Evolutionary conservation across 2,888 invertebrate genomes (phyloP).

Genomic region (Pachydiplax longipennis): DNA sequence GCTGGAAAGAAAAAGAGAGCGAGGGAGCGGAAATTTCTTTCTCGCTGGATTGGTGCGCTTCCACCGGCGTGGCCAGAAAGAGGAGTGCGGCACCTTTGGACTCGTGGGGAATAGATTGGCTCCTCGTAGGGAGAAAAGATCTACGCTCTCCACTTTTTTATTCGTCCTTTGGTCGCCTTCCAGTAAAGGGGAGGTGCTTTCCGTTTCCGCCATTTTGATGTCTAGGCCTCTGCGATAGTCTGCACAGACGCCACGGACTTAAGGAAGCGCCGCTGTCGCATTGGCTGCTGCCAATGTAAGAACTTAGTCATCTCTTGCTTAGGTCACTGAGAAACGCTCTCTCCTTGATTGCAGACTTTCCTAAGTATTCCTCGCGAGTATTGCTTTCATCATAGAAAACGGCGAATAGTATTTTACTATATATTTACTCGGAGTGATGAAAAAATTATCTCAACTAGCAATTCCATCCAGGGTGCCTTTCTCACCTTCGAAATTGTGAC

Average conservation of each 20-base stretch:
- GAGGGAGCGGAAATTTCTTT: slow-evolving; percentile 33
- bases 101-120: neutral
- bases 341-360: neutral
- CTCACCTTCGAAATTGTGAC: no score
- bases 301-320: neutral
- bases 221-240: neutral
- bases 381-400: neutral
- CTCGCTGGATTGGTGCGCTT: neutral
- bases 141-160: neutral
- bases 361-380: neutral
- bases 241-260: neutral
- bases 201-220: slow-evolving; percentile 36
- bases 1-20: neutral
- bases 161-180: neutral
- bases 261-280: neutral
- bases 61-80: neutral
- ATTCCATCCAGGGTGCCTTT: no score
- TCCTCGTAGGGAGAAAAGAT: neutral
- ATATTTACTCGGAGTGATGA: no score
- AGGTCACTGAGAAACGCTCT: neutral
- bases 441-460: no score
- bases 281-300: neutral
- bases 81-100: neutral
- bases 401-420: no score
- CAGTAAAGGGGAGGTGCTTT: neutral